Conservation (phyloP, 2,888 invertebrate genomes). For the Dichetophora obliterata region DNA sequence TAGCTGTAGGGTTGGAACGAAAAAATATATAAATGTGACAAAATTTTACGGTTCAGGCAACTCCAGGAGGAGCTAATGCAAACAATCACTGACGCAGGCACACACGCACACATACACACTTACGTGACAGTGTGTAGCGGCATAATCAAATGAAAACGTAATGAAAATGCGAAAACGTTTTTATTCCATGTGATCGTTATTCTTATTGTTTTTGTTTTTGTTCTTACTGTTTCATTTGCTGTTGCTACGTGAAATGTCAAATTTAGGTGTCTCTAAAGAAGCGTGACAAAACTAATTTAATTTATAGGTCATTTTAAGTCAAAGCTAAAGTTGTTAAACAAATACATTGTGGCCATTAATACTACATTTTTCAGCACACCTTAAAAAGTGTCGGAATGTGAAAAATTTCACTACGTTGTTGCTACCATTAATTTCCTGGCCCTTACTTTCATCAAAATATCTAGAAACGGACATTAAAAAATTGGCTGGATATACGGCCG, state of each 20-base stretch:
- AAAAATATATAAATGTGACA: background rate
- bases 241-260: background rate
- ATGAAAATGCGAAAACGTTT: conserved; percentile 26
- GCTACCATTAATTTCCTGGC: too few species aligned
- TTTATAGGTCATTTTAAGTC: background rate
- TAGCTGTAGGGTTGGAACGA: background rate
- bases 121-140: background rate
- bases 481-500: too few species aligned
- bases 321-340: background rate
- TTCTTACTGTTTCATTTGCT: background rate
- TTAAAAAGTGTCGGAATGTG: too few species aligned
- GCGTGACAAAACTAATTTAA: background rate
- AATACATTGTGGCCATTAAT: background rate
- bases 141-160: conserved; percentile 16
- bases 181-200: background rate
- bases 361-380: too few species aligned
- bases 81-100: background rate
- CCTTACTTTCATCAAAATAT: too few species aligned
- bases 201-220: background rate
- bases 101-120: background rate
- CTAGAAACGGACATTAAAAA: too few species aligned
- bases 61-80: background rate
- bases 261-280: background rate
- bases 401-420: too few species aligned
- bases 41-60: background rate